A percentile compares a stretch with the other conserved stretches of the same genome.
Evolutionary conservation across 2,113 vertebrate species (phyloP).

Genomic region (Siniperca chuatsi): DNA sequence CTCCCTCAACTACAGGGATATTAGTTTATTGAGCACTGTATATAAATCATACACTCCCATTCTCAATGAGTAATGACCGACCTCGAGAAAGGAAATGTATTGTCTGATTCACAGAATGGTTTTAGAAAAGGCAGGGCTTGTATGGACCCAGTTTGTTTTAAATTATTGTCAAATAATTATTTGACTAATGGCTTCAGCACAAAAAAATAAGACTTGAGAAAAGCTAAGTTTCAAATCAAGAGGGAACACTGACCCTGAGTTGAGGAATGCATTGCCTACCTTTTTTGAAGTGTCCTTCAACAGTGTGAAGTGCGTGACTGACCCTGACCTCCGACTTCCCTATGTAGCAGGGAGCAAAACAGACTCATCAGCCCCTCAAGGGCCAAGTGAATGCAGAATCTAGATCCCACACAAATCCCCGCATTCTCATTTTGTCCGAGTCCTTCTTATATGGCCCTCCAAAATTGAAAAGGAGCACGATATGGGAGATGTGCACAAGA

Average conservation of each 20-base stretch:
- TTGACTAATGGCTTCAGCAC: neutral
- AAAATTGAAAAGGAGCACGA: neutral
- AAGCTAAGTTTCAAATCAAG: neutral
- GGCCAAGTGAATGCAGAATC: neutral
- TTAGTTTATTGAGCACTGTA: neutral
- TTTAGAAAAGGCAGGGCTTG: neutral
- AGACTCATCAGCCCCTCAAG: neutral
- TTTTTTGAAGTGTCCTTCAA: neutral
- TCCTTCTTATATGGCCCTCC: neutral
- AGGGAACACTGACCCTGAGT: neutral
- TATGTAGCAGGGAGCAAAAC: neutral
- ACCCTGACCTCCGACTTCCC: neutral
- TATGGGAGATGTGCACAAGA: neutral
- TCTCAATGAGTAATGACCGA: neutral
- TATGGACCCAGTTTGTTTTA: neutral
- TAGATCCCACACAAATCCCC: neutral
- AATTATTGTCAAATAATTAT: neutral
- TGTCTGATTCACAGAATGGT: neutral
- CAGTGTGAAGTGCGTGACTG: neutral
- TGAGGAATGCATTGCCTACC: neutral
- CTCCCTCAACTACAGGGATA: neutral
- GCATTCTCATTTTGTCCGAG: neutral
- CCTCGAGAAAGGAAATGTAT: neutral
- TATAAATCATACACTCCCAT: neutral
- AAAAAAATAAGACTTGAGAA: too few species aligned